A percentile compares a stretch with the other conserved stretches of the same genome.
Evolutionary conservation across 2,888 invertebrate genomes (phyloP).

Genomic region (Drosophila yooni): DNA sequence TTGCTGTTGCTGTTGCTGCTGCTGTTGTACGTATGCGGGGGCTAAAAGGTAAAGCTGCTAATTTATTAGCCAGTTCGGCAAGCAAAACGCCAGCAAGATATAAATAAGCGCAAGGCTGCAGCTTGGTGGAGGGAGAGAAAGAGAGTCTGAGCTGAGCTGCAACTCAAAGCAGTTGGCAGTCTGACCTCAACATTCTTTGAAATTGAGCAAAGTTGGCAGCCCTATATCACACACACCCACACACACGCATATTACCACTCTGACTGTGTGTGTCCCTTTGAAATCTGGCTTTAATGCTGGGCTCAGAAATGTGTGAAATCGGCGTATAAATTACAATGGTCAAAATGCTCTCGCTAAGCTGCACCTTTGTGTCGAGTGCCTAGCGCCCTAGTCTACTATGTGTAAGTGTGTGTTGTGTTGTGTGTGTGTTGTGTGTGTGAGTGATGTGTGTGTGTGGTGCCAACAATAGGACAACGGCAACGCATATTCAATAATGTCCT

Average conservation of each 20-base stretch:
- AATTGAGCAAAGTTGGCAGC: conserved; percentile 47
- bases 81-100: conserved; percentile 66
- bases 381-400: conserved; percentile 5
- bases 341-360: conserved; percentile 68
- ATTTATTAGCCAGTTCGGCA: conserved; percentile 76
- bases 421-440: conserved; percentile 5
- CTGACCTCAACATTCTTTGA: conserved; percentile 44
- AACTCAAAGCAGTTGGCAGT: conserved; percentile 38
- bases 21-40: conserved; percentile 18
- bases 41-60: conserved; percentile 81
- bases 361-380: conserved; percentile 37
- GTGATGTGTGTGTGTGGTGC: conserved; percentile 13
- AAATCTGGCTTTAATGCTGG: conserved; percentile 60
- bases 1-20: conserved; percentile 20
- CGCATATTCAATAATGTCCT: conserved; percentile 79
- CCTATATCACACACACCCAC: conserved; percentile 15
- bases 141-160: conserved; percentile 1
- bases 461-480: conserved; percentile 66
- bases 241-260: neutral
- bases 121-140: neutral
- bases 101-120: conserved; percentile 65
- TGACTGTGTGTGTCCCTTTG: conserved; percentile 17
- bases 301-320: conserved; percentile 40
- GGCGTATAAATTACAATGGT: conserved; percentile 75
- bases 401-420: neutral